Percentiles rank a stretch among this genome's conserved stretches.
Conservation (phyloP, 2,888 invertebrate genomes). For the Acronicta leporina region DNA sequence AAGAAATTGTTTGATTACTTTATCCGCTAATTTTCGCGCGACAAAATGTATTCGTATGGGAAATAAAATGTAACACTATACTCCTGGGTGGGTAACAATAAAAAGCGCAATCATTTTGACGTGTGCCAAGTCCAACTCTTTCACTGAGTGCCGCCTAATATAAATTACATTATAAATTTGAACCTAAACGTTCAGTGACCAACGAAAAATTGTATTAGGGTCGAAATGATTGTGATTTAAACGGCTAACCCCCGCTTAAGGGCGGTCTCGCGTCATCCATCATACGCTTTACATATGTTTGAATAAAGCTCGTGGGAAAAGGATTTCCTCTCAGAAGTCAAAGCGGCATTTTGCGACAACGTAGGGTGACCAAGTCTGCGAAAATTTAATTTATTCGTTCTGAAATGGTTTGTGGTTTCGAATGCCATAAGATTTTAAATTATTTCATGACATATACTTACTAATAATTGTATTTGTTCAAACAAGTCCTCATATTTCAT, state of each 20-base stretch:
- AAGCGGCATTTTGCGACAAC: conserved; percentile 76
- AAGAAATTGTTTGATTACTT: conserved; percentile 66
- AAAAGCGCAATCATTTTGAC: conserved; percentile 83
- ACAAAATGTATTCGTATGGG: conserved; percentile 35
- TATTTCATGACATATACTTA: too few species aligned
- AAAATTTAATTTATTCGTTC: not conserved
- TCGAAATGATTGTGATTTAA: conserved; percentile 86
- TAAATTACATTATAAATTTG: conserved; percentile 87
- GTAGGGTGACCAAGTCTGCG: conserved; percentile 69
- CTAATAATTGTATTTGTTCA: too few species aligned
- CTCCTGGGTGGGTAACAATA: conserved; percentile 76
- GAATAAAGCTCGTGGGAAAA: conserved; percentile 90
- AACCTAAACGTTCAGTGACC: conserved; percentile 79
- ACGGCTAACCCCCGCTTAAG: conserved; percentile 80
- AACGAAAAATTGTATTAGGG: conserved; percentile 83
- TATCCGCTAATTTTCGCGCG: conserved; percentile 47
- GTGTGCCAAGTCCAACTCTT: conserved; percentile 84
- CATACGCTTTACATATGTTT: conserved; percentile 90
- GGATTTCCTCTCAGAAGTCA: conserved; percentile 89
- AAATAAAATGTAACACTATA: conserved; percentile 70
- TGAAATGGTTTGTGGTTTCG: too few species aligned
- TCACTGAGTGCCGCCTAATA: conserved; percentile 69
- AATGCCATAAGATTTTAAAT: too few species aligned
- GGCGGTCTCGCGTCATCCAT: conserved; percentile 86
- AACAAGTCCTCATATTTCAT: too few species aligned